These are phyloP conservation scores for Crotalus viridis DNA, from an alignment of 2,113 vertebrate species.

Conservation along the genomic window DNA sequence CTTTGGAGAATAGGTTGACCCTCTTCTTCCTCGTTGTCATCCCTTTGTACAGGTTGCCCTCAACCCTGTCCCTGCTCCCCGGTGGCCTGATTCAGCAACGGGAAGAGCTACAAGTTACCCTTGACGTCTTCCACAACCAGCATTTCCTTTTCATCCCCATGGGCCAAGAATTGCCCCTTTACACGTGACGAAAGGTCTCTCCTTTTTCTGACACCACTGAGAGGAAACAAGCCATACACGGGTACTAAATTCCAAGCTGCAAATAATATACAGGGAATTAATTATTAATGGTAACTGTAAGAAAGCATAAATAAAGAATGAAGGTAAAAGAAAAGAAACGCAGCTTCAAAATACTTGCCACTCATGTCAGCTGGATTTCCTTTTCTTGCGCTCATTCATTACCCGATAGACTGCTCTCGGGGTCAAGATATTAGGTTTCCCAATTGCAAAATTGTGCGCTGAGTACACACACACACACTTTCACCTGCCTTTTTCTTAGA, in stretches of 20 bases:
- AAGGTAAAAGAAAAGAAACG: neutral
- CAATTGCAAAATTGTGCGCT: no score
- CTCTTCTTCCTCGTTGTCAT: neutral
- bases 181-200: neutral
- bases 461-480: no score
- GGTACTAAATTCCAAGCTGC: neutral
- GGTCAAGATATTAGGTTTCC: neutral
- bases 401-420: neutral
- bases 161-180: neutral
- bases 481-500: neutral
- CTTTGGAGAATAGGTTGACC: no score
- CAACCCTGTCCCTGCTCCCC: neutral
- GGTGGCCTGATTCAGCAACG: neutral
- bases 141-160: neutral
- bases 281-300: conserved; percentile 20
- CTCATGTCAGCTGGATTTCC: no score
- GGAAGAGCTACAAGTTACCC: neutral
- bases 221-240: neutral
- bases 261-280: neutral
- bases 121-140: neutral
- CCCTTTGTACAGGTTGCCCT: neutral
- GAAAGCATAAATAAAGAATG: conserved; percentile 22
- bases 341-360: no score
- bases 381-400: neutral
- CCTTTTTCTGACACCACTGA: neutral